Conservation (phyloP, 2,113 vertebrate species). For the Macroglossus sobrinus region DNA sequence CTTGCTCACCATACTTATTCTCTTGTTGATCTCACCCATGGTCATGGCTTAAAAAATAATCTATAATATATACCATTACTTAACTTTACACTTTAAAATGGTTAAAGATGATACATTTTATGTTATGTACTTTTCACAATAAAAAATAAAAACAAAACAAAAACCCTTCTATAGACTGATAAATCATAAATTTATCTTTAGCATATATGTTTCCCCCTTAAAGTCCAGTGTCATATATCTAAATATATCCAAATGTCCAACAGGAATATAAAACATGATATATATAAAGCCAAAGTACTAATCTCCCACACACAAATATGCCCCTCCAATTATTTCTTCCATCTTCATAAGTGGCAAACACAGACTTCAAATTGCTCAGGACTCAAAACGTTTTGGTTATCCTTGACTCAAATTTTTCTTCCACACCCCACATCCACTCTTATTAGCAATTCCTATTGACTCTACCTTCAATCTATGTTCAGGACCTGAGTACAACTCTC, state of each 20-base stretch:
- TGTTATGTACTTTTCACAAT: neutral
- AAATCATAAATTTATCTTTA: conserved; percentile 16
- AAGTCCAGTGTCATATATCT: neutral
- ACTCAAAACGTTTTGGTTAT: neutral
- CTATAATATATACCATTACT: neutral
- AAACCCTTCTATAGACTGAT: neutral
- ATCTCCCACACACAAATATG: neutral
- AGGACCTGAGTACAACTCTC: neutral
- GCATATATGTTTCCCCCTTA: neutral
- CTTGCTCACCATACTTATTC: neutral
- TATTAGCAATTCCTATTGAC: neutral
- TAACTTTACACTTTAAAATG: neutral
- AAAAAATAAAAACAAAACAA: neutral
- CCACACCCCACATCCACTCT: neutral
- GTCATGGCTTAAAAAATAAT: neutral
- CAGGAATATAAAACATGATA: neutral
- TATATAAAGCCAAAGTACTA: neutral
- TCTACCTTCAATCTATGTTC: neutral
- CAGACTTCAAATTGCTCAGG: neutral
- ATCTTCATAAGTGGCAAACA: neutral
- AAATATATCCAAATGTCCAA: neutral
- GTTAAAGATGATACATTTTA: neutral
- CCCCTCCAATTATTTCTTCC: neutral
- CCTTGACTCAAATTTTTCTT: neutral
- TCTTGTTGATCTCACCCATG: neutral